A percentile compares a stretch with the other conserved stretches of the same genome.
Conservation (phyloP, 2,888 invertebrate species). For the Eretmocerus hayati region DNA sequence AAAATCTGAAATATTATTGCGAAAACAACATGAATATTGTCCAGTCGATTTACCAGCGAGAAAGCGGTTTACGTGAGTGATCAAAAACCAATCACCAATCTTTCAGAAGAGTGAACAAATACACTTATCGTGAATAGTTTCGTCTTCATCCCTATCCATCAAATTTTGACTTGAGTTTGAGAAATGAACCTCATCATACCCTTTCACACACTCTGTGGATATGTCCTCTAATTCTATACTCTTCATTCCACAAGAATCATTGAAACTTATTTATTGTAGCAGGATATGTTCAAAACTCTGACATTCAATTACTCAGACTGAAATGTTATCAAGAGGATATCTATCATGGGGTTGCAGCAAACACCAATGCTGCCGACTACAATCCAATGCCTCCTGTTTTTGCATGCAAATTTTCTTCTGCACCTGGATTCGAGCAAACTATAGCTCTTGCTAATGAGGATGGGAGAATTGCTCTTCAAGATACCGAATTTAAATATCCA, state of each 20-base stretch:
- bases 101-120: background rate
- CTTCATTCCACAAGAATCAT: no score
- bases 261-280: background rate
- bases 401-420: slow-evolving; percentile 70
- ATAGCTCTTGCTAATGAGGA: slow-evolving; percentile 82
- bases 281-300: slow-evolving; percentile 39
- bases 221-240: no score
- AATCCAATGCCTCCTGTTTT: slow-evolving; percentile 69
- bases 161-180: no score
- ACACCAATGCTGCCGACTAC: slow-evolving; percentile 48
- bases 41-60: slow-evolving; percentile 32
- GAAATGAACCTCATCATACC: no score
- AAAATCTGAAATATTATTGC: no score
- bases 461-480: slow-evolving; percentile 59
- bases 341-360: slow-evolving; percentile 57
- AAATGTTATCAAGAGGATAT: slow-evolving; percentile 59
- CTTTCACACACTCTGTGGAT: no score
- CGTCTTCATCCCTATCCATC: no score
- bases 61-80: slow-evolving; percentile 37
- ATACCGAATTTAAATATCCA: slow-evolving; percentile 35
- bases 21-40: slow-evolving; percentile 37
- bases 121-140: no score
- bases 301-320: slow-evolving; percentile 55
- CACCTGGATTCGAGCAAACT: slow-evolving; percentile 60
- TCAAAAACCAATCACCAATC: background rate